Percentiles rank a stretch among this genome's conserved stretches.
These are phyloP conservation scores for Siniperca obscura DNA, from an alignment of 2,797 vertebrate species.

Conservation along the genomic window DNA sequence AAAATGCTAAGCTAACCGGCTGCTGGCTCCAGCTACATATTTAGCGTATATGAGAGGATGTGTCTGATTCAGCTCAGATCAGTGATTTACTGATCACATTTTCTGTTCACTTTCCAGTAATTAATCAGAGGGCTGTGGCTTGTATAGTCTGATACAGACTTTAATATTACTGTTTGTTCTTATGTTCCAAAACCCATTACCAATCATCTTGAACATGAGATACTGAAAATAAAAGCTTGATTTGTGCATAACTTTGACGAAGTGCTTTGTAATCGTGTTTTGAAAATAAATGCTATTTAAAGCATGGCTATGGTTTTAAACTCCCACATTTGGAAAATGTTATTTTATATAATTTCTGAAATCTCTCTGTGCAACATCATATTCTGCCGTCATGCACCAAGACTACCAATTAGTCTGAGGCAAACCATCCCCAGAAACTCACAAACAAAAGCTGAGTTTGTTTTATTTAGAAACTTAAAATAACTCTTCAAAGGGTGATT, in stretches of 20 bases:
- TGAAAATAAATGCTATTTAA: constrained; percentile 7
- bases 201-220: background rate
- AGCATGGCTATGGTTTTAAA: constrained; percentile 10
- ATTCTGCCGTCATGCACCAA: constrained; percentile 24
- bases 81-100: background rate
- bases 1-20: background rate
- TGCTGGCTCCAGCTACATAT: background rate
- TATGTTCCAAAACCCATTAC: background rate
- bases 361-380: constrained; percentile 26
- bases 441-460: constrained; percentile 67
- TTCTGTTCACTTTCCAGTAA: background rate
- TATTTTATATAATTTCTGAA: constrained; percentile 28
- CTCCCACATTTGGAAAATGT: constrained; percentile 25
- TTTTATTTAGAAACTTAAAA: constrained; percentile 65
- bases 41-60: background rate
- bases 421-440: constrained; percentile 51
- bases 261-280: constrained; percentile 22
- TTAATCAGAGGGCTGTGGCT: background rate
- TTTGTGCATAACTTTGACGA: background rate
- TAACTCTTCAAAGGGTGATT: constrained; percentile 61
- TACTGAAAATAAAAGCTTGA: background rate
- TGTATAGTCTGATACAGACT: background rate
- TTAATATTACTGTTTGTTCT: background rate
- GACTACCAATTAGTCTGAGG: constrained; percentile 58
- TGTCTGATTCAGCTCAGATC: background rate